Conservation (phyloP, 2,113 vertebrate species). For the Meleagris gallopavo region DNA sequence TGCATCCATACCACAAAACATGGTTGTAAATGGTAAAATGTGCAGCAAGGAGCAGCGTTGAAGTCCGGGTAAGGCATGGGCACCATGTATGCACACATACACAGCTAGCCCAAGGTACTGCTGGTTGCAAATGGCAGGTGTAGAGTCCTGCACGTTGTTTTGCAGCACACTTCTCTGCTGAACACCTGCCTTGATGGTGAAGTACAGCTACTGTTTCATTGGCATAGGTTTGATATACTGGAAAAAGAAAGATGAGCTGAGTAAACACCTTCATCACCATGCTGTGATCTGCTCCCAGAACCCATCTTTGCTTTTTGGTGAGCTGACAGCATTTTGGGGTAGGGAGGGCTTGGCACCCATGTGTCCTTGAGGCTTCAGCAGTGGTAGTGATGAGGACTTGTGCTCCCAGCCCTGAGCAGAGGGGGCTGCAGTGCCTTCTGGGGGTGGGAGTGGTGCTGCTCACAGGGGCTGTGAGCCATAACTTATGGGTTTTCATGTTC, state of each 20-base stretch:
- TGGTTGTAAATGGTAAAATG: not conserved
- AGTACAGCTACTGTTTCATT: not conserved
- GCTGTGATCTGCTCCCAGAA: not conserved
- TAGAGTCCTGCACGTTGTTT: not conserved
- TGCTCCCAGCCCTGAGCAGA: not conserved
- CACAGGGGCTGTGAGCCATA: not conserved
- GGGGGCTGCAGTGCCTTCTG: fast-evolving
- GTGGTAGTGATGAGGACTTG: not conserved
- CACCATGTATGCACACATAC: not conserved
- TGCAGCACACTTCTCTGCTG: not conserved
- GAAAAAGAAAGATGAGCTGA: not conserved
- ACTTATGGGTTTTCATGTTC: not conserved
- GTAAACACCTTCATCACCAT: not conserved
- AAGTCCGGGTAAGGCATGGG: not conserved
- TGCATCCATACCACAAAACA: not conserved
- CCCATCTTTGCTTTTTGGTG: not conserved
- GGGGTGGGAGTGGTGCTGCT: not conserved
- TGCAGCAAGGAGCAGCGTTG: not conserved
- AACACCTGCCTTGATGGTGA: not conserved
- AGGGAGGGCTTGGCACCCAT: not conserved
- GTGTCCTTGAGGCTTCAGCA: not conserved
- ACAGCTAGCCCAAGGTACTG: fast-evolving
- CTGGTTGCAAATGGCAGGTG: not conserved
- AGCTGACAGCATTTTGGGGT: not conserved
- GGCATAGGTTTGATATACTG: not conserved